Conservation (phyloP, 2,113 vertebrate species). For the Indicator maculatus region DNA sequence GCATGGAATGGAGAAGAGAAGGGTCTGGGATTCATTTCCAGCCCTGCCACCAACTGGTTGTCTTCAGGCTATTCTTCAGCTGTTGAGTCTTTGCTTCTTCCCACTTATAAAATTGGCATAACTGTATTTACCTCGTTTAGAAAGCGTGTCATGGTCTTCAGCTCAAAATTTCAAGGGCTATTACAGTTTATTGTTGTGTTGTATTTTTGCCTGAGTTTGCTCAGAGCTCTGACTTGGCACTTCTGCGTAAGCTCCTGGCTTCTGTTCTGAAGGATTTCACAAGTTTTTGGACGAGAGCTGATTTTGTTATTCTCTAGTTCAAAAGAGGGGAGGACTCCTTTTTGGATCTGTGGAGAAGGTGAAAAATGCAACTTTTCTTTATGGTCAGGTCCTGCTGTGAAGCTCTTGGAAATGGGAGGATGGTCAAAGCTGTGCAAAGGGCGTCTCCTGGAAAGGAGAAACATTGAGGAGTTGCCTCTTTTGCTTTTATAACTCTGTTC, state of each 20-base stretch:
- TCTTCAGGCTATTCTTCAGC: constrained; percentile 11
- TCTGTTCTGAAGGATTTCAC: background rate
- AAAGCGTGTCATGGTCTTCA: background rate
- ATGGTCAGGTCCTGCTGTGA: background rate
- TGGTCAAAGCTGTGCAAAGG: background rate
- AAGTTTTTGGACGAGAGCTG: background rate
- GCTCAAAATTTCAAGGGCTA: background rate
- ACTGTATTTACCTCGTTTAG: background rate
- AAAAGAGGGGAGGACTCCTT: background rate
- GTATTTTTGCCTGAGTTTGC: background rate
- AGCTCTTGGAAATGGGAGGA: background rate
- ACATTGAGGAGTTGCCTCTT: background rate
- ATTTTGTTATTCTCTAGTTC: background rate
- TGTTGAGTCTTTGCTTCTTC: background rate
- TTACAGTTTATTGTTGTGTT: constrained; percentile 23
- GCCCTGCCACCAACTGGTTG: background rate
- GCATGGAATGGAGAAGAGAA: background rate
- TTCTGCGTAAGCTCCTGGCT: background rate
- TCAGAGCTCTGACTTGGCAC: background rate
- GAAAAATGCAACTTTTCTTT: background rate
- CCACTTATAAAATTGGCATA: background rate
- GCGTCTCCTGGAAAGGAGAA: background rate
- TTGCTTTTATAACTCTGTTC: background rate
- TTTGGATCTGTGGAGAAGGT: constrained; percentile 7
- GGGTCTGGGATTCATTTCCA: constrained; percentile 36